phyloP scores from a whole-genome alignment of 1,140 invertebrate species.

The Akabosia matsudoensis region DNA sequence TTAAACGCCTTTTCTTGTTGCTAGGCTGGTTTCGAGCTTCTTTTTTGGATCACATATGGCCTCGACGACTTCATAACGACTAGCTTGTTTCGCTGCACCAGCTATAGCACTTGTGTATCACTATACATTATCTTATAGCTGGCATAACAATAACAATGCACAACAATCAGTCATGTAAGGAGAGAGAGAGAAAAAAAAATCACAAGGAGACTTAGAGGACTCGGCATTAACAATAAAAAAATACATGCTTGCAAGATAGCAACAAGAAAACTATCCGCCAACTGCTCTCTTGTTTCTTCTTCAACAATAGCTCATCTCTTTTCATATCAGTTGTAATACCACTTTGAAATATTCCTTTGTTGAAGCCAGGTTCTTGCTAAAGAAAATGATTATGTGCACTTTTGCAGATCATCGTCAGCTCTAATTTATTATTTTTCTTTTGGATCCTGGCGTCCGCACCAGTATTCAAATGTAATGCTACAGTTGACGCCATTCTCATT shows the following conservation, averaged over 20 bases:
- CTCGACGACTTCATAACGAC: not conserved
- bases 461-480: not conserved
- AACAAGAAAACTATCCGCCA: not conserved
- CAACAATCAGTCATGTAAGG: not conserved
- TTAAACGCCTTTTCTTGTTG: slow-evolving; percentile 15
- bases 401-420: too few species aligned
- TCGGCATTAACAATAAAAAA: too few species aligned
- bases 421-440: not conserved
- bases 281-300: too few species aligned
- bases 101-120: not conserved
- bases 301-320: too few species aligned
- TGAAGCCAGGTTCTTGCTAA: too few species aligned
- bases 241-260: too few species aligned
- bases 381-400: too few species aligned
- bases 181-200: not conserved
- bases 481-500: slow-evolving; percentile 13
- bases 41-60: slow-evolving; percentile 17
- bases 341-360: too few species aligned
- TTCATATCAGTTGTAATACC: too few species aligned
- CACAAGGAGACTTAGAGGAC: too few species aligned
- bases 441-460: too few species aligned
- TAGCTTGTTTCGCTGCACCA: not conserved
- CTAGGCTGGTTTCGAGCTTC: slow-evolving; percentile 5
- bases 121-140: not conserved
- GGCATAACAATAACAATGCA: slow-evolving; percentile 8